These are phyloP conservation scores for Ericerus pela DNA, from an alignment of 1,140 invertebrate species.

Conservation along the genomic window DNA sequence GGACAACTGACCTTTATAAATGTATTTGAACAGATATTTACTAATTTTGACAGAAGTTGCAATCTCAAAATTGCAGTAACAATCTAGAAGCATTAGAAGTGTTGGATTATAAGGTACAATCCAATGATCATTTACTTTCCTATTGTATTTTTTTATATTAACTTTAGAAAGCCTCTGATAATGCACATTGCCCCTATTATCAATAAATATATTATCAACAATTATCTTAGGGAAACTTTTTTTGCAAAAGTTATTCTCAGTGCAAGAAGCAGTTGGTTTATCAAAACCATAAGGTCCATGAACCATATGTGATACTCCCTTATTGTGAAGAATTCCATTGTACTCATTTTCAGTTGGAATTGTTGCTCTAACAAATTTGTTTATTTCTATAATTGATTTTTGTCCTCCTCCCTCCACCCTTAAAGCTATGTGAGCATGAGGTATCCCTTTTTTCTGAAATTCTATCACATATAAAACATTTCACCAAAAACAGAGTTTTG, in stretches of 20 bases:
- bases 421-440: conserved; percentile 11
- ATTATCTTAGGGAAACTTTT: conserved; percentile 27
- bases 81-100: conserved; percentile 24
- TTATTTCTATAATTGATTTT: background rate
- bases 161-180: conserved; percentile 24
- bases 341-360: background rate
- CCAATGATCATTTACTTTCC: conserved; percentile 28
- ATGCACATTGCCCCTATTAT: conserved; percentile 30
- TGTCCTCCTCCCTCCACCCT: conserved; percentile 20
- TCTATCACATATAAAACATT: conserved; percentile 30
- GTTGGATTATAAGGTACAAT: conserved; percentile 30
- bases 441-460: conserved; percentile 30
- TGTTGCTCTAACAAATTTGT: conserved; percentile 1
- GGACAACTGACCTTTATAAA: conserved; percentile 29
- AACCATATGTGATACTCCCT: conserved; percentile 29
- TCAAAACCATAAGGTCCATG: conserved; percentile 27
- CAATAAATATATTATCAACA: conserved; percentile 24
- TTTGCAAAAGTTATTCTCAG: background rate
- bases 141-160: background rate
- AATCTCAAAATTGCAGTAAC: conserved; percentile 29
- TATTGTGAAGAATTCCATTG: conserved; percentile 16
- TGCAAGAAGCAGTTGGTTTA: conserved; percentile 13
- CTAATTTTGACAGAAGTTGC: conserved; percentile 29
- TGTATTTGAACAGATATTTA: conserved; percentile 33
- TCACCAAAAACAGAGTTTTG: conserved; percentile 11